A percentile compares a stretch with the other conserved stretches of the same genome.
phyloP scores from a whole-genome alignment of 2,888 invertebrate species.

The Melikaiella ostensackeni region DNA sequence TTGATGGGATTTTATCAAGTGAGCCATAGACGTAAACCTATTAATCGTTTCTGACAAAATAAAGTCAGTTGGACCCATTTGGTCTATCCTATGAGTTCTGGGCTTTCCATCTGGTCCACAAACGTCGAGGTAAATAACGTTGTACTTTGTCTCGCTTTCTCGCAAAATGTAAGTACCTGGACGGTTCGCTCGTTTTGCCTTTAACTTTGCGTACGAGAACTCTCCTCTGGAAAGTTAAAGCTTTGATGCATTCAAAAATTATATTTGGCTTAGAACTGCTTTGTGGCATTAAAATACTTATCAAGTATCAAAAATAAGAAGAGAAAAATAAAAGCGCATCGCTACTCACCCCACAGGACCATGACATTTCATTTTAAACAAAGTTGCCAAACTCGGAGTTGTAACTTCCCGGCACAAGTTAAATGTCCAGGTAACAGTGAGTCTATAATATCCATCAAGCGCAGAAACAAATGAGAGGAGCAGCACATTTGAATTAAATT shows the following conservation, averaged over 20 bases:
- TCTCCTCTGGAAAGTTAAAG: constrained; percentile 82
- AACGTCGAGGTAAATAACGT: constrained; percentile 89
- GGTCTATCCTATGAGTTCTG: constrained; percentile 70
- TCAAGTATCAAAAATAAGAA: too few relatives aligned
- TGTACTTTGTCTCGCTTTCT: constrained; percentile 89
- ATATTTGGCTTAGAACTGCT: too few relatives aligned
- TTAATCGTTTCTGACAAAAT: constrained; percentile 78
- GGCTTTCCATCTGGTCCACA: constrained; percentile 82
- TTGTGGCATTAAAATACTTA: too few relatives aligned
- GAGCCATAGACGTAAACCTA: constrained; percentile 81
- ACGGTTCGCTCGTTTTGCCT: constrained; percentile 86
- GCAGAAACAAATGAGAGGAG: constrained; percentile 89
- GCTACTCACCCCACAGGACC: constrained; percentile 90
- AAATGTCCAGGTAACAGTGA: constrained; percentile 92
- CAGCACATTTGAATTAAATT: constrained; percentile 83
- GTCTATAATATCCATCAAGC: constrained; percentile 91
- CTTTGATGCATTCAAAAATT: too few relatives aligned
- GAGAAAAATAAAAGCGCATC: not conserved
- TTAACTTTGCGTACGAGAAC: constrained; percentile 90
- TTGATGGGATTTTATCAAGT: constrained; percentile 82
- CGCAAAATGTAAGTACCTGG: constrained; percentile 90
- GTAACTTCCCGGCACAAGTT: constrained; percentile 90
- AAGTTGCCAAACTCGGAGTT: constrained; percentile 87
- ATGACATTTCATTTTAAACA: constrained; percentile 89
- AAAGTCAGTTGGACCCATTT: constrained; percentile 81